Evolutionary conservation across 2,797 vertebrate species (phyloP).

Genomic region (Lemur catta): DNA sequence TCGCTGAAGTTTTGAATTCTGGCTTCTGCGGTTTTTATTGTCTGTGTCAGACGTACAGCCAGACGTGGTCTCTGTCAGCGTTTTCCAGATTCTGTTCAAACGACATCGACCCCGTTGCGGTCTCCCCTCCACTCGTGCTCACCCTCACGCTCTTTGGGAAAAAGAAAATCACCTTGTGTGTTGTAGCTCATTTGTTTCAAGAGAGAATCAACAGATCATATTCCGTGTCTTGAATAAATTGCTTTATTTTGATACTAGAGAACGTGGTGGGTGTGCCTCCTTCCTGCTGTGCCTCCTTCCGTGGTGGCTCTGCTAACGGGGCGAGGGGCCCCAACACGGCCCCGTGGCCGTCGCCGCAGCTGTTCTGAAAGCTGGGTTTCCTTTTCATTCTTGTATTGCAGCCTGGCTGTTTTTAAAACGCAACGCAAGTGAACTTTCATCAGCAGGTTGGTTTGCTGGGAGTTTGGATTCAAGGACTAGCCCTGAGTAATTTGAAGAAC

Average conservation of each 20-base stretch:
- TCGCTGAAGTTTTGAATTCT: slow-evolving; percentile 85
- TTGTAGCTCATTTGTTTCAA: slow-evolving; percentile 90
- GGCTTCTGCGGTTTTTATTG: slow-evolving; percentile 91
- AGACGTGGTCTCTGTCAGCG: slow-evolving; percentile 87
- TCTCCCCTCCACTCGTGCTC: slow-evolving; percentile 54
- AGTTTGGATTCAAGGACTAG: not conserved
- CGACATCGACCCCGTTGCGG: slow-evolving; percentile 81
- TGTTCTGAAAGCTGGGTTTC: not conserved
- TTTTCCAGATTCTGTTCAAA: slow-evolving; percentile 85
- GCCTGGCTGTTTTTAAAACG: not conserved
- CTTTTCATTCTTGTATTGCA: not conserved
- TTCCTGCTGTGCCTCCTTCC: not conserved
- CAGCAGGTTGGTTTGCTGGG: accelerated
- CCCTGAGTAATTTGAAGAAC: not conserved
- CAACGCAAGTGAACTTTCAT: not conserved
- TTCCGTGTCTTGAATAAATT: slow-evolving; percentile 97
- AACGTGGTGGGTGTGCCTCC: slow-evolving; percentile 82
- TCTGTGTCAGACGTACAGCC: slow-evolving; percentile 96
- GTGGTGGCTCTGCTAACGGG: accelerated
- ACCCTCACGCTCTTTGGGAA: slow-evolving; percentile 74
- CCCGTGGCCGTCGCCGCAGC: accelerated
- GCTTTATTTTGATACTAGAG: slow-evolving; percentile 98
- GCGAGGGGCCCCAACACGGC: accelerated
- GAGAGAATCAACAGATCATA: slow-evolving; percentile 92
- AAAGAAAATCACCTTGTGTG: slow-evolving; percentile 83